Evolutionary conservation across 2,797 vertebrate species (phyloP).

Genomic region (Enteromius argenteus): DNA sequence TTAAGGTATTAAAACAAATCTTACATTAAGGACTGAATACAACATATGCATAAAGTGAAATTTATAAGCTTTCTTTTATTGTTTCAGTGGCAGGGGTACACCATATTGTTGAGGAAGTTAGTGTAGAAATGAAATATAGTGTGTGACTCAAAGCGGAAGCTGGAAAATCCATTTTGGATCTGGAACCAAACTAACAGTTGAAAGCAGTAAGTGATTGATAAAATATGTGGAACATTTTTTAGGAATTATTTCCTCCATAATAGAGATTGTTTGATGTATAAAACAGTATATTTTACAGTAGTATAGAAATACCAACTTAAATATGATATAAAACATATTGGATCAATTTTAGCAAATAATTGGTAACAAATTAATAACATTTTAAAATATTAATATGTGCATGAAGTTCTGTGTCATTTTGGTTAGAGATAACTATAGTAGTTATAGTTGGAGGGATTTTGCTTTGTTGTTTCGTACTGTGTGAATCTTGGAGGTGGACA

Average conservation of each 20-base stretch:
- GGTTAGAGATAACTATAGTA: not conserved
- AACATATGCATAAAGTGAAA: too few relatives aligned
- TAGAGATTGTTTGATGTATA: not conserved
- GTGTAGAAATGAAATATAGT: constrained; percentile 29
- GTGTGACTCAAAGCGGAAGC: constrained; percentile 56
- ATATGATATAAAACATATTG: not conserved
- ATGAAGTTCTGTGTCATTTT: not conserved
- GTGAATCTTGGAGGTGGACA: constrained; percentile 43
- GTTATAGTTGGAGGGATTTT: constrained; percentile 4
- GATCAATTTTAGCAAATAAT: not conserved
- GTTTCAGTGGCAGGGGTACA: not conserved
- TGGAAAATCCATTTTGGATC: constrained; percentile 57
- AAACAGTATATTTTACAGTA: not conserved
- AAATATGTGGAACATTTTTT: not conserved
- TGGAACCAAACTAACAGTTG: constrained; percentile 53
- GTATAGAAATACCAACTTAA: not conserved
- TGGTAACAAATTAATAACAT: not conserved
- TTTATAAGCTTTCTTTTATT: not conserved
- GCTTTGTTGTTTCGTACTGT: constrained; percentile 34
- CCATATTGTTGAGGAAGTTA: constrained; percentile 9
- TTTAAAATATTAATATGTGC: not conserved
- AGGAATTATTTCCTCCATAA: not conserved
- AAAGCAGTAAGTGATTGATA: constrained; percentile 31
- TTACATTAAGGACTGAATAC: not conserved
- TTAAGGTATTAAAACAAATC: not conserved